These are phyloP conservation scores for Edolisoma coerulescens DNA, from an alignment of 2,113 vertebrate genomes.

Conservation along the genomic window DNA sequence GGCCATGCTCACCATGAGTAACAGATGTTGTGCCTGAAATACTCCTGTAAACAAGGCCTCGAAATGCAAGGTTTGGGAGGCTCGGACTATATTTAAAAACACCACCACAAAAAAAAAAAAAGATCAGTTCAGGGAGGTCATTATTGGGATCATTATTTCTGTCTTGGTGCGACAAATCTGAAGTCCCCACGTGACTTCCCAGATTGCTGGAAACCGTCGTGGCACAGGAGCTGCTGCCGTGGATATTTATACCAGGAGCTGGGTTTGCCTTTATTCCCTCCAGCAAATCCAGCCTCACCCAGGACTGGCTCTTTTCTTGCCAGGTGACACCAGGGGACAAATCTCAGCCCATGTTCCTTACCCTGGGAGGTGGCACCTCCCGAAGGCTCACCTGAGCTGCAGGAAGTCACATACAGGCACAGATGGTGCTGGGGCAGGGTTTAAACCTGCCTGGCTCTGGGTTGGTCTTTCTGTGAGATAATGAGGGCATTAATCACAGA, in stretches of 20 bases:
- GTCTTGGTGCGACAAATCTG: not conserved
- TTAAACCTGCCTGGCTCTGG: not conserved
- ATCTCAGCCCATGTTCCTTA: accelerated
- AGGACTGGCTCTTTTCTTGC: not conserved
- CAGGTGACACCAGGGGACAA: not conserved
- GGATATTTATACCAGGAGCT: not conserved
- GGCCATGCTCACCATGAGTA: not conserved
- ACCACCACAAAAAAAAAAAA: not conserved
- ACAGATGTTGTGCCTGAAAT: constrained; percentile 61
- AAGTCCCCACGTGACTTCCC: not conserved
- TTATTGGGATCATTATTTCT: not conserved
- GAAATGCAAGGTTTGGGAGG: not conserved
- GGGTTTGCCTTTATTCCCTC: not conserved
- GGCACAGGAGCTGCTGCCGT: not conserved
- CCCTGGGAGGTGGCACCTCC: not conserved
- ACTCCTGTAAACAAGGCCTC: constrained; percentile 34
- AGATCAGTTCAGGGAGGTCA: not conserved
- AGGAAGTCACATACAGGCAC: not conserved
- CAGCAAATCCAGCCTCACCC: not conserved
- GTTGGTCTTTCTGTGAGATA: not conserved
- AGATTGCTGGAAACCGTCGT: not conserved
- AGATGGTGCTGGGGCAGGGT: not conserved
- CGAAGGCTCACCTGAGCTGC: not conserved
- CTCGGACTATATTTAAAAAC: not conserved
- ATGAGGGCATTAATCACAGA: not conserved